phyloP scores from a whole-genome alignment of 2,888 invertebrate genomes.

The Platynereis dumerilii region DNA sequence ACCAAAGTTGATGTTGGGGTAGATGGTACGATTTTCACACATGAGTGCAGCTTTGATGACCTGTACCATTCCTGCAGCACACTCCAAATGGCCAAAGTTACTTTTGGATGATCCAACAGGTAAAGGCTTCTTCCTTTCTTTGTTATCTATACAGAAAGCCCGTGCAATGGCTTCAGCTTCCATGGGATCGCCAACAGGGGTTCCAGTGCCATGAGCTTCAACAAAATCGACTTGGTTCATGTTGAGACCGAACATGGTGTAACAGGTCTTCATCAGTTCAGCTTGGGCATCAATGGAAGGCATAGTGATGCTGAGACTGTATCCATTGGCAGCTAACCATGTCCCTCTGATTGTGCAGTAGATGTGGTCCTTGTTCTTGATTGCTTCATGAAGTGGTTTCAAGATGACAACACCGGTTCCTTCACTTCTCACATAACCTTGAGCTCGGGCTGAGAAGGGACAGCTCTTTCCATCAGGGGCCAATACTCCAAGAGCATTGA shows the following conservation, averaged over 20 bases:
- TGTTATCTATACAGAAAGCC: slow-evolving; percentile 20
- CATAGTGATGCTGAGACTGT: slow-evolving; percentile 49
- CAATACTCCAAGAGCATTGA: slow-evolving; percentile 49
- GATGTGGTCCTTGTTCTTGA: slow-evolving; percentile 37
- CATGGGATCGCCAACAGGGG: slow-evolving; percentile 56
- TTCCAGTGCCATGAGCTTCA: slow-evolving; percentile 59
- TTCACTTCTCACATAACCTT: slow-evolving; percentile 61
- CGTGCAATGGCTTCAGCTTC: slow-evolving; percentile 43
- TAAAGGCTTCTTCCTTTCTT: slow-evolving; percentile 20
- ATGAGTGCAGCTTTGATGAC: slow-evolving; percentile 31
- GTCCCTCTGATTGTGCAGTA: slow-evolving; percentile 45
- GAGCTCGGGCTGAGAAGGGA: slow-evolving; percentile 55
- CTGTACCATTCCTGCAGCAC: slow-evolving; percentile 30
- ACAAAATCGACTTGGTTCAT: slow-evolving; percentile 38
- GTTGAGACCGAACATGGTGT: slow-evolving; percentile 21
- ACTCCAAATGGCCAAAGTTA: slow-evolving; percentile 31
- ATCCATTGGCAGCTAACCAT: slow-evolving; percentile 56
- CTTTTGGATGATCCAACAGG: slow-evolving; percentile 29
- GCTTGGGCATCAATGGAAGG: slow-evolving; percentile 32
- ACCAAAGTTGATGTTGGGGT: slow-evolving; percentile 27
- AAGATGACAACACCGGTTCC: slow-evolving; percentile 56
- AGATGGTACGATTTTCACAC: slow-evolving; percentile 18
- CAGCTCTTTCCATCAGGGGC: slow-evolving; percentile 53
- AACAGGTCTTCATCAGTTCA: slow-evolving; percentile 26
- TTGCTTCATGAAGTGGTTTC: slow-evolving; percentile 44